These are phyloP conservation scores for Chaetorhynchus papuensis DNA, from an alignment of 2,113 vertebrate genomes.

Conservation along the genomic window DNA sequence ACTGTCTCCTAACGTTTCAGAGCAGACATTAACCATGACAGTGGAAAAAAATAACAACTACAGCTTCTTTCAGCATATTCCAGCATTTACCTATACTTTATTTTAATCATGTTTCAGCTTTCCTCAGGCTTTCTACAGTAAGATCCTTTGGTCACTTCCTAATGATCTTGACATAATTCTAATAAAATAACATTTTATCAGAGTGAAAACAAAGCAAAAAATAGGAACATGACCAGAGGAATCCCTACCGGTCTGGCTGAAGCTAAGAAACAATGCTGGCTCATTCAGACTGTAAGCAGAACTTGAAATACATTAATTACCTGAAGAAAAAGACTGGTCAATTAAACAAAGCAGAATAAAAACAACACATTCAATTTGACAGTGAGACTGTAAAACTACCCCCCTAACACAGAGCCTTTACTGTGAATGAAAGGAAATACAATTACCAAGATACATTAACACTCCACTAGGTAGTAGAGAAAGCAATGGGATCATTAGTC, in stretches of 20 bases:
- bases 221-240: background rate
- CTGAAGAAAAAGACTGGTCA: background rate
- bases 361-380: background rate
- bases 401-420: background rate
- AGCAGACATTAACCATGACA: background rate
- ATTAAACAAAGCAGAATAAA: background rate
- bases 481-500: background rate
- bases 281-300: background rate
- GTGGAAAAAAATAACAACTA: background rate
- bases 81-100: background rate
- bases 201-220: background rate
- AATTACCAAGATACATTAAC: background rate
- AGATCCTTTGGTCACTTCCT: background rate
- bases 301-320: background rate
- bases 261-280: background rate
- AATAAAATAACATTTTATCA: background rate
- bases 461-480: background rate
- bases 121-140: background rate
- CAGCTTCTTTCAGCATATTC: background rate
- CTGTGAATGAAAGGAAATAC: background rate
- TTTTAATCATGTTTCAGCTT: background rate
- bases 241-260: background rate
- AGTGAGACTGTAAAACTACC: background rate
- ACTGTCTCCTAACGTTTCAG: background rate
- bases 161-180: background rate